Conservation (phyloP, 1,140 invertebrate genomes). For the Musca vetustissima region DNA sequence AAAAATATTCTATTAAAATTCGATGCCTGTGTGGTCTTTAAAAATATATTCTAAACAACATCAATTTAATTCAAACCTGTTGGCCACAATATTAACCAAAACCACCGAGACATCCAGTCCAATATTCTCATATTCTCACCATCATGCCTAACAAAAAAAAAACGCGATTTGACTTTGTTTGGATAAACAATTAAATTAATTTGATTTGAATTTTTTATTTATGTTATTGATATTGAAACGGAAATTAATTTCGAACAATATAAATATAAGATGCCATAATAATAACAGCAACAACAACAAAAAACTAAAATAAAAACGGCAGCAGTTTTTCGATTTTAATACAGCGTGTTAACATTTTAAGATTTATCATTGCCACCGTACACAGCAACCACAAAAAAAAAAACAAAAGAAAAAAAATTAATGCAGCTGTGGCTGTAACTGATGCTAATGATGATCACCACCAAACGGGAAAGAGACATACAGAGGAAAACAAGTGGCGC, state of each 20-base stretch:
- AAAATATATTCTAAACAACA: no score
- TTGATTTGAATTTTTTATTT: slow-evolving; percentile 34
- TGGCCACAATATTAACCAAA: no score
- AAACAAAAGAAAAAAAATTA: no score
- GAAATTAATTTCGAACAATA: slow-evolving; percentile 48
- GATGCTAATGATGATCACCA: slow-evolving; percentile 1
- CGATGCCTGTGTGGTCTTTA: no score
- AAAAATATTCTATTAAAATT: no score
- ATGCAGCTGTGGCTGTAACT: neutral
- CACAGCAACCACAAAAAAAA: neutral
- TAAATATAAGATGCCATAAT: slow-evolving; percentile 1
- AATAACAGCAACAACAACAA: neutral
- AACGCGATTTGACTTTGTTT: slow-evolving; percentile 30
- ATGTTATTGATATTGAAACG: slow-evolving; percentile 44
- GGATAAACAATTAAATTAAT: slow-evolving; percentile 34
- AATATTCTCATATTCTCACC: no score
- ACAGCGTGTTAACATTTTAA: slow-evolving; percentile 13
- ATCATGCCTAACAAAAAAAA: no score
- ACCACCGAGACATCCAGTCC: no score
- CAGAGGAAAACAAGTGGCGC: neutral
- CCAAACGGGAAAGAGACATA: neutral
- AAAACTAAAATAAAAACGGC: slow-evolving; percentile 8
- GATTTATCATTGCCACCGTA: slow-evolving; percentile 1
- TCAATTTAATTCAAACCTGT: no score
- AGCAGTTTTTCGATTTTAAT: neutral